Evolutionary conservation across 1,140 invertebrate genomes (phyloP).

Genomic region (Latrodectus geometricus): DNA sequence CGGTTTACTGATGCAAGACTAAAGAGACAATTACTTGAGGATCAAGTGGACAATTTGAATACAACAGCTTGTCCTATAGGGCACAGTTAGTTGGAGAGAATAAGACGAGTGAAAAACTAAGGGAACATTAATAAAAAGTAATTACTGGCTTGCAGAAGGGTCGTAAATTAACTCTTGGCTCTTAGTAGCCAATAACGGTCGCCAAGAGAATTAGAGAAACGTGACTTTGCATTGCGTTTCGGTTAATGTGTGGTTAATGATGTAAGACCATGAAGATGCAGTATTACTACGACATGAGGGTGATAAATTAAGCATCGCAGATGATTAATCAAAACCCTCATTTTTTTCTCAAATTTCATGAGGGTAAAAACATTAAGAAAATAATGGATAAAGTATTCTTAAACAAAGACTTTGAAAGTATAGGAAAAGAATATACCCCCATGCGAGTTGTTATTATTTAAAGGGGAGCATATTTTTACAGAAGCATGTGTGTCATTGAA

Average conservation of each 20-base stretch:
- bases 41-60: not conserved
- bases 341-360: not conserved
- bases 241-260: slow-evolving; percentile 42
- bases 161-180: slow-evolving; percentile 36
- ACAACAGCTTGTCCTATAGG: not conserved
- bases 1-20: not conserved
- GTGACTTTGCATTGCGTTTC: slow-evolving; percentile 42
- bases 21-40: not conserved
- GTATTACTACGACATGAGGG: slow-evolving; percentile 8
- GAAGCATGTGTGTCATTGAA: no score
- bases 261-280: slow-evolving; percentile 26
- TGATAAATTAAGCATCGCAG: slow-evolving; percentile 27
- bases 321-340: slow-evolving; percentile 9
- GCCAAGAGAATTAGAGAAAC: not conserved
- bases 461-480: no score
- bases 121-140: slow-evolving; percentile 41
- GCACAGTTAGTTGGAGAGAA: not conserved
- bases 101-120: not conserved
- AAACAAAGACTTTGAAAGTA: no score
- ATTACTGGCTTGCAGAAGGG: slow-evolving; percentile 4
- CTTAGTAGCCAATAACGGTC: slow-evolving; percentile 7
- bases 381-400: no score
- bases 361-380: not conserved
- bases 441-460: no score
- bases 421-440: no score